These are phyloP conservation scores for Hedya salicella DNA, from an alignment of 2,888 invertebrate genomes.

Conservation along the genomic window DNA sequence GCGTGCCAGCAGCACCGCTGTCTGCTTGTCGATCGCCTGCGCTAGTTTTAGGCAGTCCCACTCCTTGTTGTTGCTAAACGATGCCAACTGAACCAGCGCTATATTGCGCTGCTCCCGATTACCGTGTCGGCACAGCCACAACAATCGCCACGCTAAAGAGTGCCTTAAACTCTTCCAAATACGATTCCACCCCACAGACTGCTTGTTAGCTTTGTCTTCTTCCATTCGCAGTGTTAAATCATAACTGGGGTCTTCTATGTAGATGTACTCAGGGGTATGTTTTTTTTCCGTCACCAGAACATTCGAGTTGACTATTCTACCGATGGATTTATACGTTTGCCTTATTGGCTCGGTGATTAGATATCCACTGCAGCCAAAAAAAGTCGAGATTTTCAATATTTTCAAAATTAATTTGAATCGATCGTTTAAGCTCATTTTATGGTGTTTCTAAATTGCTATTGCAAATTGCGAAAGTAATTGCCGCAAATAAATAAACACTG, in stretches of 20 bases:
- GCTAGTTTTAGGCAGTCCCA: slow-evolving; percentile 91
- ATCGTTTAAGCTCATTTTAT: slow-evolving; percentile 64
- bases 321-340: slow-evolving; percentile 61
- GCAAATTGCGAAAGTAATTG: neutral
- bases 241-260: slow-evolving; percentile 77
- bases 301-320: slow-evolving; percentile 68
- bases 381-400: slow-evolving; percentile 60
- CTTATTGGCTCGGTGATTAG: slow-evolving; percentile 65
- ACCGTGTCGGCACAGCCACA: slow-evolving; percentile 88
- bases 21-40: slow-evolving; percentile 90
- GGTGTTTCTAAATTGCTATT: slow-evolving; percentile 4
- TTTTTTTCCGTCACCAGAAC: slow-evolving; percentile 76
- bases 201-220: slow-evolving; percentile 58
- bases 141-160: slow-evolving; percentile 87
- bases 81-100: slow-evolving; percentile 87
- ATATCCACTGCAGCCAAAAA: slow-evolving; percentile 60
- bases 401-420: slow-evolving; percentile 62
- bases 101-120: slow-evolving; percentile 85
- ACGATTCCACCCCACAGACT: slow-evolving; percentile 65
- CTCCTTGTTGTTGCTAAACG: slow-evolving; percentile 87
- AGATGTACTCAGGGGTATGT: slow-evolving; percentile 74
- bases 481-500: slow-evolving; percentile 13
- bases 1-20: slow-evolving; percentile 91
- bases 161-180: slow-evolving; percentile 87
- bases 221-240: slow-evolving; percentile 61